These are phyloP conservation scores for Thysanoteuthis rhombus DNA, from an alignment of 2,888 invertebrate species.

Conservation along the genomic window DNA sequence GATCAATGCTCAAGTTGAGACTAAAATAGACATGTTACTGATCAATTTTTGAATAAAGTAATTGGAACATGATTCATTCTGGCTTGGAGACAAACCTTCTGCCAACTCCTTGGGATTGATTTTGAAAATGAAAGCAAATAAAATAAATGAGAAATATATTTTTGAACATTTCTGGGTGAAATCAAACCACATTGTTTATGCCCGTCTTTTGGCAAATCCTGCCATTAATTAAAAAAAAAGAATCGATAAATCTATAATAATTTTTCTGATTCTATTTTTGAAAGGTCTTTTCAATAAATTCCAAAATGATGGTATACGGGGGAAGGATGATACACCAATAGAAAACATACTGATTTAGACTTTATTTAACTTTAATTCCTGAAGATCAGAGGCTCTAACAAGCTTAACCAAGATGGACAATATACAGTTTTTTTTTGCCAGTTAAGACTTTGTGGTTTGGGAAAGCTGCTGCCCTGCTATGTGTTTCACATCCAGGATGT, in stretches of 20 bases:
- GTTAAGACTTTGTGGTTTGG: too few relatives aligned
- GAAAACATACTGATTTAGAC: not conserved
- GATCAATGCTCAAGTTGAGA: not conserved
- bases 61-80: not conserved
- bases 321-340: not conserved
- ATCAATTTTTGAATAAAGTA: not conserved
- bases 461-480: too few relatives aligned
- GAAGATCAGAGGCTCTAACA: not conserved
- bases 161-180: not conserved
- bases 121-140: not conserved
- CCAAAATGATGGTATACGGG: not conserved
- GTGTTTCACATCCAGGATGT: too few relatives aligned
- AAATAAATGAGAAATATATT: not conserved
- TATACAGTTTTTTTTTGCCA: too few relatives aligned
- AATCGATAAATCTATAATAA: not conserved
- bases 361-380: not conserved
- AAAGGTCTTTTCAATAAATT: not conserved
- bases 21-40: not conserved
- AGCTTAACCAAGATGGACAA: too few relatives aligned
- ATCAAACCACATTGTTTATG: not conserved
- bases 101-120: not conserved
- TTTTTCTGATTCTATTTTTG: not conserved
- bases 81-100: not conserved
- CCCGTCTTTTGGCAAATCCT: not conserved
- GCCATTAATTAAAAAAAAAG: not conserved